Percentiles rank a stretch among this genome's conserved stretches.
Conservation (phyloP, 2,113 vertebrate species). For the Eretmochelys imbricata region DNA sequence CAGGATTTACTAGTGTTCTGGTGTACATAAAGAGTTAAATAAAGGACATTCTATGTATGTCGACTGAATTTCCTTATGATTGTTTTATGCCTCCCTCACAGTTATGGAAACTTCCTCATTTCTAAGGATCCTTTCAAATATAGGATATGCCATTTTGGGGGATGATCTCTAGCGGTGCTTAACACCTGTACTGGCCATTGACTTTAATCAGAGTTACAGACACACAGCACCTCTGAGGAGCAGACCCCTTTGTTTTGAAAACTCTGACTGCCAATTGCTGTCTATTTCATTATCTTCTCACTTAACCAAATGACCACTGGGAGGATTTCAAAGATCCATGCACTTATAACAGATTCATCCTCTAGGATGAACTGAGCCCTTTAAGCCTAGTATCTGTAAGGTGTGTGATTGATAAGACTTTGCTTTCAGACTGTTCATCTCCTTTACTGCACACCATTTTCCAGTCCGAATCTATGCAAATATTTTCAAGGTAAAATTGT, state of each 20-base stretch:
- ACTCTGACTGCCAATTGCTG: not conserved
- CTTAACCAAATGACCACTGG: not conserved
- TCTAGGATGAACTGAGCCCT: not conserved
- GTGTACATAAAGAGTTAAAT: not conserved
- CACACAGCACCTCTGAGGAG: not conserved
- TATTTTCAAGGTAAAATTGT: not conserved
- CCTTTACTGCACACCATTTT: not conserved
- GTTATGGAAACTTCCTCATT: not conserved
- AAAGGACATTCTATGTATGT: not conserved
- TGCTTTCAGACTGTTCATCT: not conserved
- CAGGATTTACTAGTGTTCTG: not conserved
- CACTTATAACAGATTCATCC: not conserved
- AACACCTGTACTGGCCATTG: not conserved
- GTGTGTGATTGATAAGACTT: not conserved
- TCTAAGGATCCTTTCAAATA: not conserved
- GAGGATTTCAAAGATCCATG: not conserved
- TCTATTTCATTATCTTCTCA: fast-evolving
- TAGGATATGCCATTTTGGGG: not conserved
- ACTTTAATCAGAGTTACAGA: not conserved
- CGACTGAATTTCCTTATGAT: not conserved
- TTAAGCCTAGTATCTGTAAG: not conserved
- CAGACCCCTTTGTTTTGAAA: not conserved
- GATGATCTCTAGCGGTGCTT: not conserved
- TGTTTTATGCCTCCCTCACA: not conserved
- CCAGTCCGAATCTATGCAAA: not conserved